phyloP scores from a whole-genome alignment of 2,888 invertebrate species.

The Perizoma flavofasciatum region DNA sequence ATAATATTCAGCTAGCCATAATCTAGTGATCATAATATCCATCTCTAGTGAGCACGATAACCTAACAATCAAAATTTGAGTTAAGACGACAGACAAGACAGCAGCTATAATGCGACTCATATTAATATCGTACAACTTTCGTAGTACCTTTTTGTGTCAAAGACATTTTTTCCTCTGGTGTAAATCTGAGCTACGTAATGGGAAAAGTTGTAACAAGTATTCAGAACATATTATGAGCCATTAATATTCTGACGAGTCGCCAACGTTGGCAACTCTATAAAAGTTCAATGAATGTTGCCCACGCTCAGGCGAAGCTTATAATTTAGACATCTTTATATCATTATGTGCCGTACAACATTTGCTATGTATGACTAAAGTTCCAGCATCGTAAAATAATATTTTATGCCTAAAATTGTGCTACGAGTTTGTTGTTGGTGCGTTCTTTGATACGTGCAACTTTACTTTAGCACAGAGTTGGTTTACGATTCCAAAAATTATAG shows the following conservation, averaged over 20 bases:
- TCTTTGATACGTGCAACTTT: background rate
- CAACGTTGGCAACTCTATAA: conserved; percentile 67
- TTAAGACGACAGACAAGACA: conserved; percentile 28
- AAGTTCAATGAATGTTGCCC: conserved; percentile 68
- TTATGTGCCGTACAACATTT: conserved; percentile 30
- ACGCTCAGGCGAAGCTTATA: conserved; percentile 47
- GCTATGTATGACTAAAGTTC: conserved; percentile 34
- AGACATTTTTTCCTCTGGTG: conserved; percentile 68
- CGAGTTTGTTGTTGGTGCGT: conserved; percentile 22
- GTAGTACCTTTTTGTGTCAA: conserved; percentile 59
- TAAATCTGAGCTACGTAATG: conserved; percentile 76
- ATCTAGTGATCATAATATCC: conserved; percentile 31
- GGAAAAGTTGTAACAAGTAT: conserved; percentile 83
- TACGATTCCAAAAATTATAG: background rate
- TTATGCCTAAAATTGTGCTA: conserved; percentile 30
- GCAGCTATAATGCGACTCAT: conserved; percentile 38
- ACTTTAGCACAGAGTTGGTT: background rate
- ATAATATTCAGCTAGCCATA: conserved; percentile 32
- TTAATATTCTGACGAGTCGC: conserved; percentile 78
- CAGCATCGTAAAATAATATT: conserved; percentile 33
- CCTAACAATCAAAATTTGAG: conserved; percentile 41
- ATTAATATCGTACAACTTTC: conserved; percentile 54
- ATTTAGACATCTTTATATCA: conserved; percentile 49
- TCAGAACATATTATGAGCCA: conserved; percentile 77
- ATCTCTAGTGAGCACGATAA: conserved; percentile 31